phyloP scores from a whole-genome alignment of 2,797 vertebrate species.

The Hyperoplus immaculatus region DNA sequence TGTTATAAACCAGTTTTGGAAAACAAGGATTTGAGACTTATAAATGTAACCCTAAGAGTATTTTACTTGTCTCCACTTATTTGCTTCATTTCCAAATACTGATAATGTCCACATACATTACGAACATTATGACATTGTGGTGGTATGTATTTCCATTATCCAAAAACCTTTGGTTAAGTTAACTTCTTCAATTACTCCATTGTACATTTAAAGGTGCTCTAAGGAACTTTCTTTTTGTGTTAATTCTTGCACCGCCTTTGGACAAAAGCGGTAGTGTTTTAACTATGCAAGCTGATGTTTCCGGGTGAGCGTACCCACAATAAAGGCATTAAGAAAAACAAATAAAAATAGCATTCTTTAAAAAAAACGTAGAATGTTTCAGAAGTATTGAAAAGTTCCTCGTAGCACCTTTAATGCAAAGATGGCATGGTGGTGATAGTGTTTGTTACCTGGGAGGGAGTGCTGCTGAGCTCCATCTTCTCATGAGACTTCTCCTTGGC shows the following conservation, averaged over 20 bases:
- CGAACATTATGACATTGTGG: neutral
- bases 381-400: too few relatives aligned
- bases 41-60: neutral
- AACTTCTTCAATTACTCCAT: neutral
- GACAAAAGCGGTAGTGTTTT: too few relatives aligned
- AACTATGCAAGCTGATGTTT: too few relatives aligned
- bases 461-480: constrained; percentile 97
- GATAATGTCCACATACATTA: neutral
- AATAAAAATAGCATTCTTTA: too few relatives aligned
- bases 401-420: too few relatives aligned
- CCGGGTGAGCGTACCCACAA: too few relatives aligned
- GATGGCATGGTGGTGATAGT: neutral
- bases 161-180: neutral
- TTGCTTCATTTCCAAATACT: neutral
- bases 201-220: too few relatives aligned
- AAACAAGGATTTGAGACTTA: neutral
- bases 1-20: neutral
- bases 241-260: too few relatives aligned
- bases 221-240: too few relatives aligned
- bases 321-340: too few relatives aligned
- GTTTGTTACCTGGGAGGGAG: constrained; percentile 92
- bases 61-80: neutral
- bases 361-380: too few relatives aligned
- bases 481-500: constrained; percentile 99
- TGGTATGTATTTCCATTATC: neutral